phyloP scores from a whole-genome alignment of 2,888 invertebrate species.

The Clostera curtula region DNA sequence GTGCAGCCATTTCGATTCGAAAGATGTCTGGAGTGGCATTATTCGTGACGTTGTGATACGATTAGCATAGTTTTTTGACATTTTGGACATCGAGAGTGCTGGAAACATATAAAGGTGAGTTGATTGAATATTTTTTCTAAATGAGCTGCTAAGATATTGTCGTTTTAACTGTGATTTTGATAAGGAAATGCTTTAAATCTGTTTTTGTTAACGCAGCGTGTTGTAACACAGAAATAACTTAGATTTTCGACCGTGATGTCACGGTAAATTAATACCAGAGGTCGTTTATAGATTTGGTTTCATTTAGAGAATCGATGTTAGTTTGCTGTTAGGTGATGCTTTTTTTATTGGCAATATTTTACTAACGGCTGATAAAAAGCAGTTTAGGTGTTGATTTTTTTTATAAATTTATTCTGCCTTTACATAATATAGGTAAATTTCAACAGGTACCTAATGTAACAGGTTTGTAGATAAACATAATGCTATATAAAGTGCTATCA shows the following conservation, averaged over 20 bases:
- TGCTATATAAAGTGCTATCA: constrained; percentile 16
- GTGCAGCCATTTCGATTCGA: constrained; percentile 62
- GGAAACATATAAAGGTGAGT: constrained; percentile 42
- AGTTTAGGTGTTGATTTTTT: too few species aligned
- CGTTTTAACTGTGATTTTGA: constrained; percentile 9
- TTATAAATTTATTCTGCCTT: constrained; percentile 2
- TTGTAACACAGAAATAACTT: constrained; percentile 35
- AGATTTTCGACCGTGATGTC: constrained; percentile 31
- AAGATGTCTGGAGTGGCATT: constrained; percentile 59
- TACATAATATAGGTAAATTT: constrained; percentile 9
- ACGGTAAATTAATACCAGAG: constrained; percentile 21
- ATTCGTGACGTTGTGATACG: constrained; percentile 56
- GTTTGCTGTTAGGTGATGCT: too few species aligned
- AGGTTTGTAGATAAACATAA: constrained; percentile 8
- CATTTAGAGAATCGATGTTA: constrained; percentile 11
- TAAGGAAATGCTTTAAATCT: constrained; percentile 13
- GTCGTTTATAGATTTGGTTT: constrained; percentile 17
- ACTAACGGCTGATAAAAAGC: too few species aligned
- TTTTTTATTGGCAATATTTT: too few species aligned
- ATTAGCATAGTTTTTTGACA: constrained; percentile 52
- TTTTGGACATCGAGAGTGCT: constrained; percentile 40
- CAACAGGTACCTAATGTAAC: not conserved
- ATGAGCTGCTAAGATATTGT: constrained; percentile 3
- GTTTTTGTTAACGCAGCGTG: constrained; percentile 23
- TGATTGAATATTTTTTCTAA: constrained; percentile 7